Conservation (phyloP, 2,888 invertebrate genomes). For the Cerceris rybyensis region DNA sequence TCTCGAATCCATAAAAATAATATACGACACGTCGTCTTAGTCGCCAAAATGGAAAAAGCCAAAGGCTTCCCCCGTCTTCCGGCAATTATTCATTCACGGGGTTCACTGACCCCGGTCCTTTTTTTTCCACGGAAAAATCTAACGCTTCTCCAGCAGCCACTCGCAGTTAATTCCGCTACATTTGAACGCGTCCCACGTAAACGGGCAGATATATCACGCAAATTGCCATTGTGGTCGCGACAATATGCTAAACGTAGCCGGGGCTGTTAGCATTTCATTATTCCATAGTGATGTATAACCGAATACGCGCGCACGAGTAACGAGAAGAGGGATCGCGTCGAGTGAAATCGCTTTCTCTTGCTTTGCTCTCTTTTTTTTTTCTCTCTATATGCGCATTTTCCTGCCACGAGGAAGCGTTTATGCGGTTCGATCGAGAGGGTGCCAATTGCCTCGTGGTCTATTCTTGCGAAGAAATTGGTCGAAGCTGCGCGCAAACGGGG, state of each 20-base stretch:
- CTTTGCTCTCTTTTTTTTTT: neutral
- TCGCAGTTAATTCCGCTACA: slow-evolving; percentile 79
- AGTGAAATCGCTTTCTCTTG: neutral
- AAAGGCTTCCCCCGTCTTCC: too few relatives aligned
- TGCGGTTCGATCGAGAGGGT: neutral
- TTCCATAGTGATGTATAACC: slow-evolving; percentile 46
- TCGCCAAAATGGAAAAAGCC: too few relatives aligned
- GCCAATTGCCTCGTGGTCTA: neutral
- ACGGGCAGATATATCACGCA: slow-evolving; percentile 78
- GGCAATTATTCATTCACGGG: too few relatives aligned
- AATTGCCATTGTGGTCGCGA: slow-evolving; percentile 81
- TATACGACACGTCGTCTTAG: too few relatives aligned
- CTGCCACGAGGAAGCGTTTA: neutral
- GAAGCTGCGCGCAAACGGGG: neutral
- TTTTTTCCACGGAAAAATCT: too few relatives aligned
- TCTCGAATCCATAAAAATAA: too few relatives aligned
- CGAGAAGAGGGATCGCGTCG: neutral
- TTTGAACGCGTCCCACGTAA: slow-evolving; percentile 75
- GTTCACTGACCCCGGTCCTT: too few relatives aligned
- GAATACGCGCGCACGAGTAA: neutral
- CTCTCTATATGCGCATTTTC: neutral
- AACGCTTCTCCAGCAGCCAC: neutral
- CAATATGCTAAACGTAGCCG: slow-evolving; percentile 76
- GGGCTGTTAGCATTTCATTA: slow-evolving; percentile 78
- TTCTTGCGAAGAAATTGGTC: neutral